A percentile compares a stretch with the other conserved stretches of the same genome.
Evolutionary conservation across 2,113 vertebrate genomes (phyloP).

Genomic region (Oxyruncus cristatus): DNA sequence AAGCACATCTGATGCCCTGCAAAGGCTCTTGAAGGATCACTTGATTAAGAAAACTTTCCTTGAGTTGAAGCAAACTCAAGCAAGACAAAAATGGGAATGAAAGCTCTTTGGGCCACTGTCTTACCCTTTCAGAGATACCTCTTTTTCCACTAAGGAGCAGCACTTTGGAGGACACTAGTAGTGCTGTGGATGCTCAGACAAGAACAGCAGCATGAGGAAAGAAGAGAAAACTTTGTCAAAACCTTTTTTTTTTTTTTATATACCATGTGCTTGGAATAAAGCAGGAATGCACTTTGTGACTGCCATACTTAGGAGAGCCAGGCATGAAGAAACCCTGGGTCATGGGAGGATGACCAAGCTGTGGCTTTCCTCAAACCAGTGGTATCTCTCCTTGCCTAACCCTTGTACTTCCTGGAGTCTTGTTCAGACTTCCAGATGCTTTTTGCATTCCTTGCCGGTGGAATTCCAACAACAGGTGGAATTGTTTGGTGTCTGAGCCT

Average conservation of each 20-base stretch:
- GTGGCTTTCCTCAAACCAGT: neutral
- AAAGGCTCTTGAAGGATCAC: neutral
- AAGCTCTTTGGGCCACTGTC: neutral
- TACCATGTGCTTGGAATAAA: neutral
- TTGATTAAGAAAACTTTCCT: neutral
- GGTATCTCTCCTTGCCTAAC: constrained; percentile 9
- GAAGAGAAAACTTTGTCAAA: neutral
- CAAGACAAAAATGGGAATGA: neutral
- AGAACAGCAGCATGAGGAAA: neutral
- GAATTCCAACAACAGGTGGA: constrained; percentile 72
- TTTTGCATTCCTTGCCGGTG: constrained; percentile 32
- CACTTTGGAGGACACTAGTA: neutral
- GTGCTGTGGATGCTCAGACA: neutral
- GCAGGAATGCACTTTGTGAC: neutral
- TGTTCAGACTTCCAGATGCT: constrained; percentile 22
- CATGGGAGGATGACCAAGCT: neutral
- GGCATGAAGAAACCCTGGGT: neutral
- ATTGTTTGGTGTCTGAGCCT: constrained; percentile 46
- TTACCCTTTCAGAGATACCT: neutral
- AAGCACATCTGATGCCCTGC: neutral
- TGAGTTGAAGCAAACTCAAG: neutral
- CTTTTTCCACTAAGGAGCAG: neutral
- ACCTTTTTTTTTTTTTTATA: neutral
- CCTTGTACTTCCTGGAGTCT: neutral
- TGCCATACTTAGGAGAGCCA: neutral